Percentiles rank a stretch among this genome's conserved stretches.
phyloP scores from a whole-genome alignment of 2,888 invertebrate species.

The Drosophila lutescens region DNA sequence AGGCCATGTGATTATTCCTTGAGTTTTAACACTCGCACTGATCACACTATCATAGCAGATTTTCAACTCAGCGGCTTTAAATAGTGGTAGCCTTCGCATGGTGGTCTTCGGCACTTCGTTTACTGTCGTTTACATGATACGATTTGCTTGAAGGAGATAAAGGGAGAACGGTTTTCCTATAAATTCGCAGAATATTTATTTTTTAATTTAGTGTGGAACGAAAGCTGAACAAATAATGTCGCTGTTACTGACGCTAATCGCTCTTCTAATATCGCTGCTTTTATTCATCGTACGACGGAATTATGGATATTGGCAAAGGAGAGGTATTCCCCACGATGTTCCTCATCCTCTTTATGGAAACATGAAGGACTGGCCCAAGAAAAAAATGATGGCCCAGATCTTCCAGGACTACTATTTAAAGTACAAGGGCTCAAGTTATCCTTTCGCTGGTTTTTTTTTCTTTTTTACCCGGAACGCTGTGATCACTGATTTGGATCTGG shows the following conservation, averaged over 20 bases:
- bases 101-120: no score
- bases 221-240: slow-evolving; percentile 41
- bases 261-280: slow-evolving; percentile 43
- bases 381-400: slow-evolving; percentile 44
- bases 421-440: slow-evolving; percentile 48
- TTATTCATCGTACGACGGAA: slow-evolving; percentile 48
- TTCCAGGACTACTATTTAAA: slow-evolving; percentile 60
- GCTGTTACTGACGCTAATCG: slow-evolving; percentile 52
- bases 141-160: no score
- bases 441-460: slow-evolving; percentile 73
- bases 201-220: slow-evolving; percentile 37
- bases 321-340: slow-evolving; percentile 67
- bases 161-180: background rate
- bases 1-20: no score
- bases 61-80: no score
- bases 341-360: slow-evolving; percentile 65
- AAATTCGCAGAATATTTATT: background rate
- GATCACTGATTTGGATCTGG: slow-evolving; percentile 70
- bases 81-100: no score
- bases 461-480: slow-evolving; percentile 60
- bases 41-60: no score
- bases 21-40: no score
- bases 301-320: slow-evolving; percentile 66
- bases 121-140: no score
- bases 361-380: slow-evolving; percentile 52